A percentile compares a stretch with the other conserved stretches of the same genome.
Evolutionary conservation across 2,888 invertebrate species (phyloP).

Genomic region (Boloria selene): DNA sequence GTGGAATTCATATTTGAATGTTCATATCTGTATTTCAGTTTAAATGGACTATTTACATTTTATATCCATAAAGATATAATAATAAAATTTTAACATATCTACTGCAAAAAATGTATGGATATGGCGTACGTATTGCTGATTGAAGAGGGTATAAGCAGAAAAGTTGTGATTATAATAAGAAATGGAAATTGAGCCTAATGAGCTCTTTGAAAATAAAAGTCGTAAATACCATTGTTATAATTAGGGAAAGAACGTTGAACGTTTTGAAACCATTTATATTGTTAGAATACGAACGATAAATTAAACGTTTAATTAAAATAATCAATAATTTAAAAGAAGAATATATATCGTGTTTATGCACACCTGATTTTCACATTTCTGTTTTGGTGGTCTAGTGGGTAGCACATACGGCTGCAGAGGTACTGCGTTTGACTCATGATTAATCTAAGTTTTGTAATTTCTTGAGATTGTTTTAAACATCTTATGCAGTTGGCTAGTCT

Average conservation of each 20-base stretch:
- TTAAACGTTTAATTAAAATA: not conserved
- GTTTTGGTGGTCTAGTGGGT: too few relatives aligned
- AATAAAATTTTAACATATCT: too few relatives aligned
- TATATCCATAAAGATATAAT: not conserved
- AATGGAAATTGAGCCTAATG: conserved; percentile 17
- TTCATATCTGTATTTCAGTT: conserved; percentile 26
- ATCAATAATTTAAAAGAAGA: not conserved
- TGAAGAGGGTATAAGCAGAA: conserved; percentile 12
- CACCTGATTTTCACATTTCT: too few relatives aligned
- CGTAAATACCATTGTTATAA: conserved; percentile 16
- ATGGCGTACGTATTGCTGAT: conserved; percentile 12
- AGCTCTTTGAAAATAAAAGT: conserved; percentile 18
- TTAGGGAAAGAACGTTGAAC: conserved; percentile 11
- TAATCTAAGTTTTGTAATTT: too few relatives aligned
- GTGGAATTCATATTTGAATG: conserved; percentile 29
- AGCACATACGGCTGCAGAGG: too few relatives aligned
- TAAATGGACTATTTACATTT: conserved; percentile 21
- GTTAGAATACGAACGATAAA: not conserved
- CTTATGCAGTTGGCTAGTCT: too few relatives aligned
- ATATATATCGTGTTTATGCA: too few relatives aligned
- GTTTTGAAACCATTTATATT: conserved; percentile 7
- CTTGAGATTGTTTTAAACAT: too few relatives aligned
- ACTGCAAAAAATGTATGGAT: too few relatives aligned
- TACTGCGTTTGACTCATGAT: too few relatives aligned
- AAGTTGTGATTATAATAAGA: conserved; percentile 13